A percentile compares a stretch with the other conserved stretches of the same genome.
phyloP scores from a whole-genome alignment of 2,113 vertebrate genomes.

The Carassius carassius region DNA sequence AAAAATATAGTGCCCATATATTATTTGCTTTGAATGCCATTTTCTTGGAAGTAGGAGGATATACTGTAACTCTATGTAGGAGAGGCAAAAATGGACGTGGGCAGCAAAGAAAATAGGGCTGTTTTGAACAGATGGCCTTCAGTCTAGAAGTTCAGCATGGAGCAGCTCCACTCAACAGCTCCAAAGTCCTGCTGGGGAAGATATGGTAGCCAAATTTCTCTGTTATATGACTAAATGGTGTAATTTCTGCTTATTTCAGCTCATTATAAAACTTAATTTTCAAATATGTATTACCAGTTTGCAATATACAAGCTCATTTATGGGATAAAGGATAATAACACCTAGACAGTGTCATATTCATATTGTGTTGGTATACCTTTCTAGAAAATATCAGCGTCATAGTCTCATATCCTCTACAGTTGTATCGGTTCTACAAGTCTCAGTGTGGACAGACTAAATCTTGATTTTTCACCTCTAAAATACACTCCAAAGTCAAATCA shows the following conservation, averaged over 20 bases:
- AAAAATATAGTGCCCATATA: not conserved
- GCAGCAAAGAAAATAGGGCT: constrained; percentile 48
- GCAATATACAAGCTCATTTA: constrained; percentile 8
- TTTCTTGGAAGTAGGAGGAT: not conserved
- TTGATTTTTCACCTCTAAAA: not conserved
- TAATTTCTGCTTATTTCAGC: not conserved
- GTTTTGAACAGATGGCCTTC: constrained; percentile 66
- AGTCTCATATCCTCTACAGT: not conserved
- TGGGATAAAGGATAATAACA: not conserved
- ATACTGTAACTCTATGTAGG: constrained; percentile 12
- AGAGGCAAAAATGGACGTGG: constrained; percentile 16
- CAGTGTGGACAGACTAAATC: not conserved
- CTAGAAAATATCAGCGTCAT: not conserved
- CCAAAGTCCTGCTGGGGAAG: constrained; percentile 14
- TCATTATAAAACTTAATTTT: not conserved
- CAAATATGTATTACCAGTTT: not conserved
- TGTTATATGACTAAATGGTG: not conserved
- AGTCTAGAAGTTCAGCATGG: constrained; percentile 47
- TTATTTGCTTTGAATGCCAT: constrained; percentile 7
- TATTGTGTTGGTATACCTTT: not conserved
- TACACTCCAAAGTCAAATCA: not conserved
- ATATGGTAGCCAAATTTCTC: constrained; percentile 12
- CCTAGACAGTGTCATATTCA: not conserved
- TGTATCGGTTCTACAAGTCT: not conserved
- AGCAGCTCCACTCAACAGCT: constrained; percentile 26